Conservation (phyloP, 2,113 vertebrate species). For the Protobothrops mucrosquamatus region DNA sequence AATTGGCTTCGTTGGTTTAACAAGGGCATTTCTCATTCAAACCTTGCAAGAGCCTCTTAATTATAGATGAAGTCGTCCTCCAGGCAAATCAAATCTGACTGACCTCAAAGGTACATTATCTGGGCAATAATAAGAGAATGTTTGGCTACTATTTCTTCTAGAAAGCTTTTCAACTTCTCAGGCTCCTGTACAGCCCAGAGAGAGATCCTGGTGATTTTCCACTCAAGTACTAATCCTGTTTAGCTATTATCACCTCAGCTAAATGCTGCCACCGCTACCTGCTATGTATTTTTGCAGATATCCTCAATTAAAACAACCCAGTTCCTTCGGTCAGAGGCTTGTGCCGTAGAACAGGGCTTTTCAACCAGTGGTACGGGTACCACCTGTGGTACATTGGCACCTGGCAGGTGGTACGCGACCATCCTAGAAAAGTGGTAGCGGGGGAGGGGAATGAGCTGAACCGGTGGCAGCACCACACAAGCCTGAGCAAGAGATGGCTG, state of each 20-base stretch:
- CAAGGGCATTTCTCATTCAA: not conserved
- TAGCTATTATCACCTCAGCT: not conserved
- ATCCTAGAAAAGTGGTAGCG: too few relatives aligned
- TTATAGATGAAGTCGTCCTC: not conserved
- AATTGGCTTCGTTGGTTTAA: not conserved
- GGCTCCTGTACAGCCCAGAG: not conserved
- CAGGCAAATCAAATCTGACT: not conserved
- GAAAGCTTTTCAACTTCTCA: not conserved
- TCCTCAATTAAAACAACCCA: not conserved
- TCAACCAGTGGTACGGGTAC: too few relatives aligned
- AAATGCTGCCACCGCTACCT: not conserved
- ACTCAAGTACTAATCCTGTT: not conserved
- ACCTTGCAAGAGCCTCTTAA: not conserved
- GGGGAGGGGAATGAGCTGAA: too few relatives aligned
- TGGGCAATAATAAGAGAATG: not conserved
- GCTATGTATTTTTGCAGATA: not conserved
- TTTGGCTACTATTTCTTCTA: not conserved
- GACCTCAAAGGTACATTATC: not conserved
- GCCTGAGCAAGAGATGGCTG: too few relatives aligned
- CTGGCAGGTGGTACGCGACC: too few relatives aligned
- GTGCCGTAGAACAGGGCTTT: not conserved
- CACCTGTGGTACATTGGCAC: too few relatives aligned
- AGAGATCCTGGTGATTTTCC: not conserved
- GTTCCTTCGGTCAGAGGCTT: not conserved
- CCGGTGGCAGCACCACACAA: too few relatives aligned